Conservation (phyloP, 1,140 invertebrate genomes). For the Meloidogyne hapla region DNA sequence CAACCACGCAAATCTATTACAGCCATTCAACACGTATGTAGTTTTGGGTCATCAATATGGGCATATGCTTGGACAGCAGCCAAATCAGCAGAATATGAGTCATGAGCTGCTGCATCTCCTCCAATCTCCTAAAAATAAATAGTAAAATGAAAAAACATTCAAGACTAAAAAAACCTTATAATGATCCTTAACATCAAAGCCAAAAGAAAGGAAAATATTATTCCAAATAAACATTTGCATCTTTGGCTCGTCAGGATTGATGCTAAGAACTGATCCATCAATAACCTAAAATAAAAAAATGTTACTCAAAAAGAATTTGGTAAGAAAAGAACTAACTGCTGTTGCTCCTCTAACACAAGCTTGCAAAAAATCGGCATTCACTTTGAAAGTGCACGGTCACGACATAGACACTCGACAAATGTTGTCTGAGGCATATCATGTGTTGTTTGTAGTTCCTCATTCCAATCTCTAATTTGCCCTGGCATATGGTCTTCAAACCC, state of each 20-base stretch:
- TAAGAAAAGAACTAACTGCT: slow-evolving; percentile 71
- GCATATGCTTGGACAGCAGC: slow-evolving; percentile 94
- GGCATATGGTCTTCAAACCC: slow-evolving; percentile 99
- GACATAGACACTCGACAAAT: slow-evolving; percentile 84
- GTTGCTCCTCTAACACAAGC: slow-evolving; percentile 91
- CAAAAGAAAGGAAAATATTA: slow-evolving; percentile 98
- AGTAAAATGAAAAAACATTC: too few species aligned
- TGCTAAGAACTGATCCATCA: slow-evolving; percentile 87
- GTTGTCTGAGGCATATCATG: slow-evolving; percentile 85
- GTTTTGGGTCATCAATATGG: slow-evolving; percentile 83
- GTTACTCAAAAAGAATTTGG: slow-evolving; percentile 11
- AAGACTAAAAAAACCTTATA: slow-evolving; percentile 87
- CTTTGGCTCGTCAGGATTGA: slow-evolving; percentile 81
- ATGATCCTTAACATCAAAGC: slow-evolving; percentile 97
- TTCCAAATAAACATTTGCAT: slow-evolving; percentile 99
- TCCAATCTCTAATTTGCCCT: slow-evolving; percentile 98
- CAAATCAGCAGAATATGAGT: slow-evolving; percentile 87
- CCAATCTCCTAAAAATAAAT: slow-evolving; percentile 72
- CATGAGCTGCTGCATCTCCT: slow-evolving; percentile 93
- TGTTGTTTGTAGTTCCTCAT: slow-evolving; percentile 97
- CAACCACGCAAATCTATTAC: slow-evolving; percentile 94
- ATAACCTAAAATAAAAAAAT: slow-evolving; percentile 54
- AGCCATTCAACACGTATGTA: slow-evolving; percentile 94
- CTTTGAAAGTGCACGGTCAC: slow-evolving; percentile 93
- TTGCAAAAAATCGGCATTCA: slow-evolving; percentile 78